phyloP scores from a whole-genome alignment of 2,888 invertebrate genomes.

The Aquatica leii region DNA sequence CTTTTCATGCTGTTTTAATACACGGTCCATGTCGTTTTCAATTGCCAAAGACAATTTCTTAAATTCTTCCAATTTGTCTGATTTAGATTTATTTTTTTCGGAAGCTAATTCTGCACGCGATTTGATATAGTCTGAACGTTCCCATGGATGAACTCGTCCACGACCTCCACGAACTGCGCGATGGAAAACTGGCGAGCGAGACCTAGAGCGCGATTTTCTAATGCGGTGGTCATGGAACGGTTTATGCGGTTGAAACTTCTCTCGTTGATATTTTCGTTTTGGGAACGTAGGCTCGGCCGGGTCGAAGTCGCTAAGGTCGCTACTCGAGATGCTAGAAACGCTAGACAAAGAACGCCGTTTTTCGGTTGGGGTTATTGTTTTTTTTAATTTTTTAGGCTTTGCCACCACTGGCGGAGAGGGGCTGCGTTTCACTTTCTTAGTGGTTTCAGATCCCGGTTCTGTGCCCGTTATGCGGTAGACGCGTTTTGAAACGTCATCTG shows the following conservation, averaged over 20 bases:
- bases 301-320: slow-evolving; percentile 54
- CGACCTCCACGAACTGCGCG: slow-evolving; percentile 12
- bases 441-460: slow-evolving; percentile 18
- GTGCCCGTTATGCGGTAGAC: slow-evolving; percentile 41
- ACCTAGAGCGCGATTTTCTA: slow-evolving; percentile 15
- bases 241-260: neutral
- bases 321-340: slow-evolving; percentile 64
- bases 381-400: slow-evolving; percentile 54
- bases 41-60: slow-evolving; percentile 61
- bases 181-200: slow-evolving; percentile 33
- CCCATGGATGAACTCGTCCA: slow-evolving; percentile 42
- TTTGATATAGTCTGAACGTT: slow-evolving; percentile 47
- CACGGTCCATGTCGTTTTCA: slow-evolving; percentile 69
- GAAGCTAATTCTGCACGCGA: slow-evolving; percentile 39
- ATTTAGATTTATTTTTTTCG: slow-evolving; percentile 48
- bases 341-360: slow-evolving; percentile 63
- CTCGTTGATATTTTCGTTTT: slow-evolving; percentile 12
- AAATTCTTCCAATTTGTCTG: slow-evolving; percentile 65
- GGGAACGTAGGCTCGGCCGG: slow-evolving; percentile 10
- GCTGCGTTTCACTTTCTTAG: slow-evolving; percentile 51
- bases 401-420: slow-evolving; percentile 68
- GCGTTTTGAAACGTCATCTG: slow-evolving; percentile 39
- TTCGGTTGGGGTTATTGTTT: slow-evolving; percentile 46
- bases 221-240: neutral
- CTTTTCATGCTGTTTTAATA: slow-evolving; percentile 78